Conservation (phyloP, 2,888 invertebrate genomes). For the Cryptocephalus moraei region DNA sequence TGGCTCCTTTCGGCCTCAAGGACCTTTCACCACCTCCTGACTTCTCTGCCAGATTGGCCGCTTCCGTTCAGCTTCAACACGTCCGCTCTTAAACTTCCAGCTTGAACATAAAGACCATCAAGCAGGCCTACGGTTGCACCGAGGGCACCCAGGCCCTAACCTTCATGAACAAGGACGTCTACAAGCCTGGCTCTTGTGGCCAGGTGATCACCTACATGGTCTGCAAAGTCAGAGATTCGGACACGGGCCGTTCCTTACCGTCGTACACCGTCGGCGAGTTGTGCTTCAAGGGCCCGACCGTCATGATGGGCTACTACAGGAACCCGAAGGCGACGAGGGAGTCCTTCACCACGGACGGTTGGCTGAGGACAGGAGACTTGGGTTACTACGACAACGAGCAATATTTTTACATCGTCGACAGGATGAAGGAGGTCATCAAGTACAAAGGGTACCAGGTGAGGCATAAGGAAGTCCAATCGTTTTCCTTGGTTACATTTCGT, state of each 20-base stretch:
- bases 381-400: constrained; percentile 71
- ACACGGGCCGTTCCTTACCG: constrained; percentile 50
- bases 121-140: constrained; percentile 69
- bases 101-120: constrained; percentile 44
- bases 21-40: neutral
- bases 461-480: neutral
- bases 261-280: constrained; percentile 65
- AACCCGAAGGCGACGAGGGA: constrained; percentile 52
- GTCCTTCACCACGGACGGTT: constrained; percentile 65
- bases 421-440: constrained; percentile 84
- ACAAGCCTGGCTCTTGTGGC: constrained; percentile 52
- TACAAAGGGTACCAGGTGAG: constrained; percentile 69
- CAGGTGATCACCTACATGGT: constrained; percentile 49
- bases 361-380: constrained; percentile 70
- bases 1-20: too few species aligned
- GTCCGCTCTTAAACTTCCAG: too few species aligned
- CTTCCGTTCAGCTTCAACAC: too few species aligned
- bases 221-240: constrained; percentile 53
- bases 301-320: constrained; percentile 64
- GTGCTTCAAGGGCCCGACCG: constrained; percentile 53
- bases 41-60: neutral
- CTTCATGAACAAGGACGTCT: constrained; percentile 28
- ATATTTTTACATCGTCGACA: constrained; percentile 72
- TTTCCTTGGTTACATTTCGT: neutral
- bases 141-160: constrained; percentile 55